These are phyloP conservation scores for Hetaerina americana DNA, from an alignment of 1,140 invertebrate species.

Conservation along the genomic window DNA sequence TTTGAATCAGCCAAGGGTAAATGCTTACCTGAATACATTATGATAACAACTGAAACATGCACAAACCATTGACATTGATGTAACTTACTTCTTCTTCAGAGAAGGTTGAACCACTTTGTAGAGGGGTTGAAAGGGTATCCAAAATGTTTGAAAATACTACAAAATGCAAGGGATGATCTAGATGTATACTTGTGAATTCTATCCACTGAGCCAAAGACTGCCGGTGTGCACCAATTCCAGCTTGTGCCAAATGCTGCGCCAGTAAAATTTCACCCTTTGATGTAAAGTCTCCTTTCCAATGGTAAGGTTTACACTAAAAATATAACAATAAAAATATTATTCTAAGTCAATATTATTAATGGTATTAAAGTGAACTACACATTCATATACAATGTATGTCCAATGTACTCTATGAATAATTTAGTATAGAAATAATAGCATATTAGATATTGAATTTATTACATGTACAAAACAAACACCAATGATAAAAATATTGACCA, in stretches of 20 bases:
- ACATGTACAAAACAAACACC: no score
- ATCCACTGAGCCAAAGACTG: constrained; percentile 57
- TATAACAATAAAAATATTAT: constrained; percentile 12
- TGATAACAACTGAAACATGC: not conserved
- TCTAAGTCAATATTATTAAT: constrained; percentile 8
- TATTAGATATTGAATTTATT: no score
- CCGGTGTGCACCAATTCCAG: constrained; percentile 57
- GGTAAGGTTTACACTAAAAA: constrained; percentile 56
- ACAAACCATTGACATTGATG: not conserved
- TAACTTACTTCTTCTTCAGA: constrained; percentile 47
- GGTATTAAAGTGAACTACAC: not conserved
- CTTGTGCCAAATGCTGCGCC: constrained; percentile 83
- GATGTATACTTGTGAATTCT: constrained; percentile 57
- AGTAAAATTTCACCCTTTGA: constrained; percentile 68
- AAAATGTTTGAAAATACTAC: constrained; percentile 52
- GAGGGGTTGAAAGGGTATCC: constrained; percentile 45
- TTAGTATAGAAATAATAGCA: no score
- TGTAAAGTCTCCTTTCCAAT: constrained; percentile 76
- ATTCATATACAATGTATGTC: no score
- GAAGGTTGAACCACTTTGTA: constrained; percentile 41
- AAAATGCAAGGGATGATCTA: constrained; percentile 62
- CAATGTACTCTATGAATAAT: no score
- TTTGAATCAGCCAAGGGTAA: no score
- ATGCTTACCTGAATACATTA: no score
- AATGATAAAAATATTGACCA: no score